Conservation (phyloP, 2,797 vertebrate species). For the Cottoperca gobio region DNA sequence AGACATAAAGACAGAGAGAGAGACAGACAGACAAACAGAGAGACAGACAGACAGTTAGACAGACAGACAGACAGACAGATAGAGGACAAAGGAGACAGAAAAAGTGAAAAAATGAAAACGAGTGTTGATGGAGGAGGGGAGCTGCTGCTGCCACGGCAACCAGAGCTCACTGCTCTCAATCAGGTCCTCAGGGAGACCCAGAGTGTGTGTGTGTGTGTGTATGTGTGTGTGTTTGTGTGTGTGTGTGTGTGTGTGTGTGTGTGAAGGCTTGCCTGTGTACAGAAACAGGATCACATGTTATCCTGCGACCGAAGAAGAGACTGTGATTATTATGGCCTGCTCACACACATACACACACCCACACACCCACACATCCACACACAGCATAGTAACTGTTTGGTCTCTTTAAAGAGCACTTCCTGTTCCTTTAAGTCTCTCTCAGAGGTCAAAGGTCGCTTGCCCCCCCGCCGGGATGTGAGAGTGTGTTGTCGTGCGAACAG, state of each 20-base stretch:
- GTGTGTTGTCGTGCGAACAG: neutral
- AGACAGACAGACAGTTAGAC: neutral
- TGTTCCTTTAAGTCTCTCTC: neutral
- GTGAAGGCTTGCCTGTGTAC: slow-evolving; percentile 4
- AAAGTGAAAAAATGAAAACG: slow-evolving; percentile 1
- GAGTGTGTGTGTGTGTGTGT: slow-evolving; percentile 10
- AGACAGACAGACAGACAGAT: neutral
- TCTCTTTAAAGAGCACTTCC: neutral
- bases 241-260: neutral
- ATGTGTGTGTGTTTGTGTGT: slow-evolving; percentile 10
- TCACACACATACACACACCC: slow-evolving; percentile 14
- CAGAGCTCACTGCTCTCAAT: slow-evolving; percentile 59
- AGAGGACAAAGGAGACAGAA: slow-evolving; percentile 15
- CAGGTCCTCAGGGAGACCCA: slow-evolving; percentile 63
- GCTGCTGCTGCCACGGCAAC: slow-evolving; percentile 64
- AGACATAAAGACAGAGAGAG: too few species aligned
- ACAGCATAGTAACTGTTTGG: neutral
- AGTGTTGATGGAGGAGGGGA: slow-evolving; percentile 58
- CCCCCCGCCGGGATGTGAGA: neutral
- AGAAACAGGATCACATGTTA: slow-evolving; percentile 18
- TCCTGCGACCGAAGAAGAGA: slow-evolving; percentile 22
- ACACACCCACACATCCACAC: slow-evolving; percentile 6
- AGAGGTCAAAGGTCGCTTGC: slow-evolving; percentile 4
- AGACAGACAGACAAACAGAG: neutral
- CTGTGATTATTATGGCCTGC: slow-evolving; percentile 8